Conservation (phyloP, 2,113 vertebrate species). For the Vulpes lagopus region DNA sequence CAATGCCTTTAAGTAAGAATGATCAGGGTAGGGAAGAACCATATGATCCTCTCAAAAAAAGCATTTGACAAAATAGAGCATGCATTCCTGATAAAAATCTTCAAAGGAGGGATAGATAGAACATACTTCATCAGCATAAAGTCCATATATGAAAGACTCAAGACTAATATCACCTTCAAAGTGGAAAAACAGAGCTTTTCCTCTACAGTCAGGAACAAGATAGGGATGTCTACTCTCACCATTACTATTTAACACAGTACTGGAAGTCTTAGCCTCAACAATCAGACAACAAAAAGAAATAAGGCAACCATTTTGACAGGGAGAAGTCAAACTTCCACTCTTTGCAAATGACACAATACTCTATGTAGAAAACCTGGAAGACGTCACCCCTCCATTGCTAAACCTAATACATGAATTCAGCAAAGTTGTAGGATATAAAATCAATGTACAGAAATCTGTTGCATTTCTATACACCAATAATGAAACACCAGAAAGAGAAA, state of each 20-base stretch:
- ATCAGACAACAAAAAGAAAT: background rate
- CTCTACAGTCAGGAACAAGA: background rate
- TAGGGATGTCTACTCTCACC: background rate
- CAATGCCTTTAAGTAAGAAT: background rate
- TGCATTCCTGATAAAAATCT: background rate
- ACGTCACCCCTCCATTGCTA: background rate
- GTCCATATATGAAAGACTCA: background rate
- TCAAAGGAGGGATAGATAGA: background rate
- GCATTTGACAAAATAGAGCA: background rate
- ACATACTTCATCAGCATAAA: background rate
- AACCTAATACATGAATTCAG: background rate
- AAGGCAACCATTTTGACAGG: background rate
- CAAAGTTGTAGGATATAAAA: background rate
- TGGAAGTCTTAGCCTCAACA: background rate
- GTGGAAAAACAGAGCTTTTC: background rate
- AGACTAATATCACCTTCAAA: background rate
- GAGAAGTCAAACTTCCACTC: background rate
- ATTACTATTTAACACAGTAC: background rate
- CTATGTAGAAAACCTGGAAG: background rate
- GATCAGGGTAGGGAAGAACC: background rate
- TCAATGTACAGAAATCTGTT: background rate
- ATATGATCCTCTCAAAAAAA: background rate
- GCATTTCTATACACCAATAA: background rate
- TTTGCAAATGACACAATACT: background rate
- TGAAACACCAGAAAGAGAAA: background rate